Percentiles rank a stretch among this genome's conserved stretches.
phyloP scores from a whole-genome alignment of 2,113 vertebrate species.

The Actinemys pallida region DNA sequence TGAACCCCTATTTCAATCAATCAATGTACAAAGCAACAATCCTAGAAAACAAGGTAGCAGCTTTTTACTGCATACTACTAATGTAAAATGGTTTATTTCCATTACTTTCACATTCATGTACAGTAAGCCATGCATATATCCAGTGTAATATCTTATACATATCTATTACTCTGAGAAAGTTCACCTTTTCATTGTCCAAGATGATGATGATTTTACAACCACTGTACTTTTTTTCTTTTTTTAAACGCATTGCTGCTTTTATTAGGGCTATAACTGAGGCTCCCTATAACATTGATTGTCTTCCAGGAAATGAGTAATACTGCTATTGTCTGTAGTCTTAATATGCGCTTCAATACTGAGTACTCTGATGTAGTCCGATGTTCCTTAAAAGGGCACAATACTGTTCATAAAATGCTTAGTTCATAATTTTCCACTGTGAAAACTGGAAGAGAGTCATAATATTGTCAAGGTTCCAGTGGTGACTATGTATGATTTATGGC shows the following conservation, averaged over 20 bases:
- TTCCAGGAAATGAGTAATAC: not conserved
- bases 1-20: slow-evolving; percentile 83
- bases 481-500: not conserved
- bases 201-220: not conserved
- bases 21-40: slow-evolving; percentile 75
- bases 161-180: not conserved
- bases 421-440: not conserved
- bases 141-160: rapidly evolving
- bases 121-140: not conserved
- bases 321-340: not conserved
- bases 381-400: not conserved
- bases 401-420: not conserved
- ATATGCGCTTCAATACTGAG: not conserved
- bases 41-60: slow-evolving; percentile 78
- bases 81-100: not conserved
- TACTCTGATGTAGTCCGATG: not conserved
- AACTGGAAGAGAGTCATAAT: not conserved
- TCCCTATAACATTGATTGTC: not conserved
- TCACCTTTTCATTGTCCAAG: not conserved
- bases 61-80: not conserved
- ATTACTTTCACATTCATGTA: not conserved
- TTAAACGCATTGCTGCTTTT: not conserved
- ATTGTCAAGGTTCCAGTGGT: not conserved
- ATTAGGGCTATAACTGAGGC: not conserved
- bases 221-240: not conserved